Evolutionary conservation across 2,888 invertebrate species (phyloP), one percentile per base, ranked within the genome.

Genomic region (Stramonita haemastoma): DNA sequence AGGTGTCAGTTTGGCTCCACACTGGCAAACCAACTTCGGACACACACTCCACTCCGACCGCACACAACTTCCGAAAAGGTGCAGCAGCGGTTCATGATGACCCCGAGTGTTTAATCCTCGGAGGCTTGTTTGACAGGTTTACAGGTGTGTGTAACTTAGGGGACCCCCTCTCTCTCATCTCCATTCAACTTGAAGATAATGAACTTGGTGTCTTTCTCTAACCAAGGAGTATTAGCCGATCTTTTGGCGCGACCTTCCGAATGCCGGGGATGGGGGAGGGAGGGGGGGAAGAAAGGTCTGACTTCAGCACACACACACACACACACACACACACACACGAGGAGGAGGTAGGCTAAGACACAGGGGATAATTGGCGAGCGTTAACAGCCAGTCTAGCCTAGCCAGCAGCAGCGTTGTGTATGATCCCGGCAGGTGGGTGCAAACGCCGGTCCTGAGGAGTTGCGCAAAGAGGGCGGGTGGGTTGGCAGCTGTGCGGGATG

Each of bases 1-100:
- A 87, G 87, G 87, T 87, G 87, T 87, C 73, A 87, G 87, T 87
- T 86, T 87, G 87, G 46, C 87, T 46, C 87, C 73, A 87, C 73
- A 70, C 73, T 46, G 26, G 73, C 87, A 36, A 73, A 46, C 81
- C 66, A 36, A 29, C 70, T 6, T 26, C 73, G 73, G 73, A 87
- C 46, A 87, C n/a, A n/a, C 46, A 46, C 46, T 46, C 46, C 46
- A 46, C 73, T 73, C 32, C n/a, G 36, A 26, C 32, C 86, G 34
- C 86, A 86, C 86, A 66, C 86, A 66, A 66, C 32, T 66, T 29
- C 57, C 60, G 8, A 26, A 32, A 83, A 46, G 32, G 32, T 36
- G 26, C 17, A 22, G 34, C 13, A 32, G 17, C 46, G 85, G 17
- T 85, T 34, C 11, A 56, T 36, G 17, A 19, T 32, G 17, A 34